phyloP scores from a whole-genome alignment of 2,797 vertebrate genomes.

The Hypotaenidia philippensis region DNA sequence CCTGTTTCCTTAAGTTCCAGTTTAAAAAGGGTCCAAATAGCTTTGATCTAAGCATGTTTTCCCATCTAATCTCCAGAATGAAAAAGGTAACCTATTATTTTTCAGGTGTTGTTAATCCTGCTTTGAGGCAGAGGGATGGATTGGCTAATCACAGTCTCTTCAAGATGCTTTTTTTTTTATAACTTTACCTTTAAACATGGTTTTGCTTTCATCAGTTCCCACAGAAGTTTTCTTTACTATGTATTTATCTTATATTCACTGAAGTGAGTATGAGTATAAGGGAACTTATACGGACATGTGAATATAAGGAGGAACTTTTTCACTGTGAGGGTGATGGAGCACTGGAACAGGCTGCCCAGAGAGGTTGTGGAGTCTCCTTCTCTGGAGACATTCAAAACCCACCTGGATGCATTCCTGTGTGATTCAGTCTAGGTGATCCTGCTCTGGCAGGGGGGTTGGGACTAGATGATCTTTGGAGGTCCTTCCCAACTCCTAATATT shows the following conservation, averaged over 20 bases:
- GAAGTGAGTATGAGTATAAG: no score
- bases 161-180: neutral
- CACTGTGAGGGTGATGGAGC: no score
- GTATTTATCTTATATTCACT: neutral
- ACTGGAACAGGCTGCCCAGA: no score
- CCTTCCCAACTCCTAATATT: no score
- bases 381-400: no score
- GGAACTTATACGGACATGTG: no score
- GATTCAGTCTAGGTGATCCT: no score
- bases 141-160: neutral
- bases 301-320: no score
- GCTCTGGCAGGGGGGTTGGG: no score
- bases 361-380: no score
- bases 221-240: neutral
- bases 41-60: neutral
- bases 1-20: neutral
- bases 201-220: neutral
- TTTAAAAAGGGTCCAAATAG: conserved; percentile 6
- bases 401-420: no score
- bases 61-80: neutral
- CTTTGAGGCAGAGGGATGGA: neutral
- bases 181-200: neutral
- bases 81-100: neutral
- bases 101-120: neutral
- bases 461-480: no score